Conservation (phyloP, 1,140 invertebrate species). For the Drosophila sulfurigaster region DNA sequence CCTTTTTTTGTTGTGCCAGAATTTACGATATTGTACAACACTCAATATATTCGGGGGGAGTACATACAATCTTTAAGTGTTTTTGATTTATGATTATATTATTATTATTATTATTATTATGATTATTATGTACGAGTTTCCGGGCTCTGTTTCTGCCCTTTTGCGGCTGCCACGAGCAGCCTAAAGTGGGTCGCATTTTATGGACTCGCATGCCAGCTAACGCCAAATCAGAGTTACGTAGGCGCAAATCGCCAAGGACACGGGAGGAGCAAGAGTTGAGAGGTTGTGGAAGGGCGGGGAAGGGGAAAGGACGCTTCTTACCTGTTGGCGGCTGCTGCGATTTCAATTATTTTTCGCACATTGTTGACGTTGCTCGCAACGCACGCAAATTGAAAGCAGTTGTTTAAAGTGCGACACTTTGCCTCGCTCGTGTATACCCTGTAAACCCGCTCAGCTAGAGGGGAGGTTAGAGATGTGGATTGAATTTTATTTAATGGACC, state of each 20-base stretch:
- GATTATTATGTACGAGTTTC: conserved; percentile 7
- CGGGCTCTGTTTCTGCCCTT: neutral
- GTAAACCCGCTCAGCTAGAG: neutral
- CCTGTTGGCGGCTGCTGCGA: conserved; percentile 48
- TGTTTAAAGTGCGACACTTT: conserved; percentile 9
- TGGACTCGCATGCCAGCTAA: conserved; percentile 2
- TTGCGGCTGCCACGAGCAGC: conserved; percentile 8
- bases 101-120: conserved; percentile 28
- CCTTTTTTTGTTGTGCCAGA: neutral
- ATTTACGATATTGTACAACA: neutral
- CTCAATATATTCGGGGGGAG: neutral
- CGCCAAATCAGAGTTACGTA: neutral
- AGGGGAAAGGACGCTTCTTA: neutral
- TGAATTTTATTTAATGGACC: too few species aligned
- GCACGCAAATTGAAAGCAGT: conserved; percentile 60
- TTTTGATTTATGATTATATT: conserved; percentile 31
- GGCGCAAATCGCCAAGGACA: too few species aligned
- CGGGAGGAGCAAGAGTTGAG: neutral
- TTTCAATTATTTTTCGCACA: conserved; percentile 76
- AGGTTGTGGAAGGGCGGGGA: too few species aligned
- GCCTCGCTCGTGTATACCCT: conserved; percentile 6
- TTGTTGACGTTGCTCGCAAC: conserved; percentile 59
- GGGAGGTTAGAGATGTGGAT: neutral
- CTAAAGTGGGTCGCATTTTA: conserved; percentile 16
- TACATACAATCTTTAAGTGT: conserved; percentile 21